phyloP scores from a whole-genome alignment of 2,797 vertebrate genomes.

The Ptychadena robeensis region DNA sequence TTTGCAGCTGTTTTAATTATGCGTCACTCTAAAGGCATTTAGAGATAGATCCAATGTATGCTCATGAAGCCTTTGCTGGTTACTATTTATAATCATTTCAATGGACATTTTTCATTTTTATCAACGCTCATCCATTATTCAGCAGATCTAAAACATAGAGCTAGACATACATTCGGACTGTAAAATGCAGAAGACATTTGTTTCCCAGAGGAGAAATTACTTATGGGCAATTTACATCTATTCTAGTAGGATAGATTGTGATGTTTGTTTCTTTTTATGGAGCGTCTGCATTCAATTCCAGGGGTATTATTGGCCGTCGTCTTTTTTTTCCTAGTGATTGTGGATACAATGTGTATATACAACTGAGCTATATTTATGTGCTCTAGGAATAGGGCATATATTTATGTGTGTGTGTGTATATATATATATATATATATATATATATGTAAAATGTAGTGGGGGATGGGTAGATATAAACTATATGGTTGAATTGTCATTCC shows the following conservation, averaged over 20 bases:
- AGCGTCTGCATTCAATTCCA: no score
- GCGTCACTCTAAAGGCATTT: neutral
- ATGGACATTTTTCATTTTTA: neutral
- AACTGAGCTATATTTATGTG: no score
- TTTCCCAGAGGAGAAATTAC: neutral
- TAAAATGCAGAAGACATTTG: neutral
- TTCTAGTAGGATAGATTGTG: neutral
- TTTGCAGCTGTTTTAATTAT: conserved; percentile 2
- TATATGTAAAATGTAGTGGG: no score
- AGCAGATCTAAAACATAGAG: neutral
- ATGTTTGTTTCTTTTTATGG: neutral
- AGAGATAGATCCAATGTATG: neutral
- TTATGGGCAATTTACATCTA: neutral
- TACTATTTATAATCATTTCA: neutral
- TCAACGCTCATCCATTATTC: neutral
- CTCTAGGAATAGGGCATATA: no score
- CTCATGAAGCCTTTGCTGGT: neutral
- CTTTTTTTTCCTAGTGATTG: no score
- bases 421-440: no score
- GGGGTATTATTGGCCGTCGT: no score
- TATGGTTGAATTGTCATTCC: no score
- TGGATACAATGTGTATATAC: no score
- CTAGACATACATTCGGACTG: neutral
- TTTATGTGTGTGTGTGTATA: no score
- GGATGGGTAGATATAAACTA: no score